Evolutionary conservation across 2,797 vertebrate species (phyloP).

Genomic region (Carcharodon carcharias): DNA sequence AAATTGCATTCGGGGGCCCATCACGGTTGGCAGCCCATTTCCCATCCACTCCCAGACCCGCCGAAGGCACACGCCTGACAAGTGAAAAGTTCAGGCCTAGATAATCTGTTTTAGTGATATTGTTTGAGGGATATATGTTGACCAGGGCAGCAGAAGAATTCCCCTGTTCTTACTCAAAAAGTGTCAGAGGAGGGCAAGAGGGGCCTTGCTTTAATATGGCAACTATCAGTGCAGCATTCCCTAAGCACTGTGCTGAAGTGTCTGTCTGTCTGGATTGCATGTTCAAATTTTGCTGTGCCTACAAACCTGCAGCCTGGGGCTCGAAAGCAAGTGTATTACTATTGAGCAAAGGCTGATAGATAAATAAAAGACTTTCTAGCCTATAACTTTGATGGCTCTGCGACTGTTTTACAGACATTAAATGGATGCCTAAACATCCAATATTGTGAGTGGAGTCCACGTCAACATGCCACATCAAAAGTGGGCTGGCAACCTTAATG

Average conservation of each 20-base stretch:
- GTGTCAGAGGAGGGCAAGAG: not conserved
- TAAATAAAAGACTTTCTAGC: not conserved
- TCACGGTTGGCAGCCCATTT: no score
- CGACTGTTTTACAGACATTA: not conserved
- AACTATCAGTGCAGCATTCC: not conserved
- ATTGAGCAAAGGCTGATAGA: not conserved
- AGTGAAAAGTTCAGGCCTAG: not conserved
- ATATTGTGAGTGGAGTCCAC: not conserved
- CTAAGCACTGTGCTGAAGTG: not conserved
- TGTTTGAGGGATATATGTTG: not conserved
- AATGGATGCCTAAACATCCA: not conserved
- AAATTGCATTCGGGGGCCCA: no score
- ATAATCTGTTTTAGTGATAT: not conserved
- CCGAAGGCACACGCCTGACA: no score
- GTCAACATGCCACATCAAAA: not conserved
- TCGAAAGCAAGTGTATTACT: not conserved
- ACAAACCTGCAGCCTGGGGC: no score
- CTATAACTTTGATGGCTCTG: not conserved
- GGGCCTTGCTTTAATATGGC: not conserved
- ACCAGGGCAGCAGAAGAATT: not conserved
- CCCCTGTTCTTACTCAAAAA: not conserved
- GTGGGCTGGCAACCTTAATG: not conserved
- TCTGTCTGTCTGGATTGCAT: not conserved
- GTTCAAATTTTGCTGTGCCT: not conserved
- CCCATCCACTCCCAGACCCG: no score